phyloP scores from a whole-genome alignment of 2,888 invertebrate species.

The Dasypolia templi region DNA sequence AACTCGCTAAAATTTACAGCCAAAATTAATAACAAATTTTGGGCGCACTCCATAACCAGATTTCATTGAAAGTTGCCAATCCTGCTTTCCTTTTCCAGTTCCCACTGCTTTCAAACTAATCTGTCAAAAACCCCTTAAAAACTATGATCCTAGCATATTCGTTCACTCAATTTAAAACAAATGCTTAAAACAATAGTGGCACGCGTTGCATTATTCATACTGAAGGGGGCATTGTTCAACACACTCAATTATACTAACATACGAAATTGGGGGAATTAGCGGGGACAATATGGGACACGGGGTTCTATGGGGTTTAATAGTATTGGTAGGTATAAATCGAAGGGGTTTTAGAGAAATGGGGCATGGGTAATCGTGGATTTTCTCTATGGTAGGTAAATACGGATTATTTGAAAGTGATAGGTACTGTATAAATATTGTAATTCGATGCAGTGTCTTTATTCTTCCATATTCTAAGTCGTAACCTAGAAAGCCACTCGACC shows the following conservation, averaged over 20 bases:
- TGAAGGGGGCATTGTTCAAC: slow-evolving; percentile 14
- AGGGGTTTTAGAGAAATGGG: slow-evolving; percentile 27
- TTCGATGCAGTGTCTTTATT: too few relatives aligned
- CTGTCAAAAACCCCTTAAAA: slow-evolving; percentile 25
- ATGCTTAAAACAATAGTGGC: slow-evolving; percentile 45
- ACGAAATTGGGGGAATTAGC: slow-evolving; percentile 29
- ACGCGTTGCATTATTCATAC: slow-evolving; percentile 36
- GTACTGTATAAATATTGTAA: too few relatives aligned
- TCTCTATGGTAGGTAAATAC: background rate
- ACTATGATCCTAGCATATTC: background rate
- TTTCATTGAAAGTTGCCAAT: background rate
- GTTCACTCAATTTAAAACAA: slow-evolving; percentile 35
- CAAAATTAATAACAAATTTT: too few relatives aligned
- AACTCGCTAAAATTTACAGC: too few relatives aligned
- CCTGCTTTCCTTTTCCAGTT: background rate
- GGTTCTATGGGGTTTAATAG: slow-evolving; percentile 29
- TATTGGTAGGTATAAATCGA: slow-evolving; percentile 30
- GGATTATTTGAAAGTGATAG: background rate
- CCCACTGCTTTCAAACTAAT: background rate
- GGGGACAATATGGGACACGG: slow-evolving; percentile 14
- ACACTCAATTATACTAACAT: slow-evolving; percentile 28
- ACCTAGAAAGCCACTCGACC: too few relatives aligned
- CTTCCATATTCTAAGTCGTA: too few relatives aligned
- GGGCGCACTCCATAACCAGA: too few relatives aligned
- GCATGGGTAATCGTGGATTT: slow-evolving; percentile 23